Evolutionary conservation across 2,113 vertebrate species (phyloP).

Genomic region (Willisornis vidua): DNA sequence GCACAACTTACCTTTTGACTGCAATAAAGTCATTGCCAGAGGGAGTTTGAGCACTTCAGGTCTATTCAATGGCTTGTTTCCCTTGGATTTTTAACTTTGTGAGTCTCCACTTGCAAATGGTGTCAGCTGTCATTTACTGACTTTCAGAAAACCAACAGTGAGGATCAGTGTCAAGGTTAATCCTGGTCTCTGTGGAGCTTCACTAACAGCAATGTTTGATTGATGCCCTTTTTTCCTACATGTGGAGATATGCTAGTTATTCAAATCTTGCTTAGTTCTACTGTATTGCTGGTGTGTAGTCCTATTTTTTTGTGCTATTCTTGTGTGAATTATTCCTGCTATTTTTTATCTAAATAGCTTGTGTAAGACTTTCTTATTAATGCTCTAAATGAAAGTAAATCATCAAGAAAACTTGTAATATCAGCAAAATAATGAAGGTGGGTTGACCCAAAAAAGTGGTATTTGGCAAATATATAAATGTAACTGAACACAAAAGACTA

Average conservation of each 20-base stretch:
- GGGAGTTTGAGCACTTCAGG: neutral
- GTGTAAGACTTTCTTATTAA: conserved; percentile 26
- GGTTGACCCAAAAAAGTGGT: neutral
- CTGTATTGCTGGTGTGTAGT: neutral
- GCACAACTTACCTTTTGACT: neutral
- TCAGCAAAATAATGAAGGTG: conserved; percentile 18
- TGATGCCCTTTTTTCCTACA: neutral
- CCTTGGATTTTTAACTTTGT: neutral
- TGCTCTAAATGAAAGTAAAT: conserved; percentile 9
- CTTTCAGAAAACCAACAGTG: neutral
- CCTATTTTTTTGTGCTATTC: neutral
- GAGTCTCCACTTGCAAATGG: neutral
- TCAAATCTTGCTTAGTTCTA: neutral
- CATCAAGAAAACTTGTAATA: neutral
- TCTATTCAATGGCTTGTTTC: neutral
- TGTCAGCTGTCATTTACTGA: neutral
- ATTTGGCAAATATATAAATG: neutral
- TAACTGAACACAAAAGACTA: neutral
- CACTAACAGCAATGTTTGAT: neutral
- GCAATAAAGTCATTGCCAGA: neutral
- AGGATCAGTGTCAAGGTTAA: conserved; percentile 1
- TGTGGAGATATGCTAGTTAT: neutral
- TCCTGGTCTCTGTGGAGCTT: neutral
- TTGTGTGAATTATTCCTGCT: conserved; percentile 22
- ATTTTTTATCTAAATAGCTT: conserved; percentile 51